Evolutionary conservation across 1,140 invertebrate genomes (phyloP).

Genomic region (Lepidurus apus): DNA sequence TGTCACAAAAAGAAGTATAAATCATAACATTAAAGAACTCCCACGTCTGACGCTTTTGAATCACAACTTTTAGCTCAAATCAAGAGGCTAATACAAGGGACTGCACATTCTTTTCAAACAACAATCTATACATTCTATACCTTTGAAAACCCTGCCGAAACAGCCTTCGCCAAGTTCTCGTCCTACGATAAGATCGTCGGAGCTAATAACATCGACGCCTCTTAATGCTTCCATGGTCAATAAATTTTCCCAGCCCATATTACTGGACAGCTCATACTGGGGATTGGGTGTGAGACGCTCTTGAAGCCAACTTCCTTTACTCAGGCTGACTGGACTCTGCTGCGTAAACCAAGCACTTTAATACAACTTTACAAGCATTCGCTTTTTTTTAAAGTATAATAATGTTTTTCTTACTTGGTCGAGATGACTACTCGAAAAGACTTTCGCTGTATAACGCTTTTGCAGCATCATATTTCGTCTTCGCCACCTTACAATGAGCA

Average conservation of each 20-base stretch:
- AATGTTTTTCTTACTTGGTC: neutral
- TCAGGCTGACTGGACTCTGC: slow-evolving; percentile 29
- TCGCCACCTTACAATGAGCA: neutral
- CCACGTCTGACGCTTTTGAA: neutral
- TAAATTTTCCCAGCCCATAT: slow-evolving; percentile 43
- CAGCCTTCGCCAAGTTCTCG: slow-evolving; percentile 83
- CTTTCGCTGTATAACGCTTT: slow-evolving; percentile 9
- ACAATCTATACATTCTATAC: slow-evolving; percentile 27
- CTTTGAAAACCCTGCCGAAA: slow-evolving; percentile 83
- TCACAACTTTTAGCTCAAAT: neutral
- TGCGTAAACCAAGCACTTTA: slow-evolving; percentile 13
- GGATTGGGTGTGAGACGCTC: slow-evolving; percentile 71
- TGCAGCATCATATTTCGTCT: slow-evolving; percentile 9
- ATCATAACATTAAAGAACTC: neutral
- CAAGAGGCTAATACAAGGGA: neutral
- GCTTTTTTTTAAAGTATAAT: neutral
- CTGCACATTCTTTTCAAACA: neutral
- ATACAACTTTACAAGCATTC: neutral
- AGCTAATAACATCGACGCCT: slow-evolving; percentile 54
- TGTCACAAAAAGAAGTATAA: slow-evolving; percentile 29
- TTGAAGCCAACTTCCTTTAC: slow-evolving; percentile 48
- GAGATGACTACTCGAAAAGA: neutral
- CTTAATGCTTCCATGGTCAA: slow-evolving; percentile 34
- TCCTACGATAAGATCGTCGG: slow-evolving; percentile 60
- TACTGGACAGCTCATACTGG: slow-evolving; percentile 54